A percentile compares a stretch with the other conserved stretches of the same genome.
Conservation (phyloP, 1,140 invertebrate species). For the Cepaea nemoralis region DNA sequence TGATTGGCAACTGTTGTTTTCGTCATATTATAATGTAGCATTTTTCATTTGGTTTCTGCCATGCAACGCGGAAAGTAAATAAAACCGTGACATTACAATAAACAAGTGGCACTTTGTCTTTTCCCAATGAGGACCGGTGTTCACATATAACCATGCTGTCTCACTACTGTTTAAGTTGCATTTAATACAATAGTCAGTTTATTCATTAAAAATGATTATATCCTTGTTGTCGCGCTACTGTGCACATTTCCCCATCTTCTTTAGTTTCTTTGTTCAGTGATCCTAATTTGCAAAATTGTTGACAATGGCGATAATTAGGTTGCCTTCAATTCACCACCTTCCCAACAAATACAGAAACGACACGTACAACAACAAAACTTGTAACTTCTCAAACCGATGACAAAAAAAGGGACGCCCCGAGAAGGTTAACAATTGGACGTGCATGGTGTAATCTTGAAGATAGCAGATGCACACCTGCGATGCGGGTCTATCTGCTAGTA, state of each 20-base stretch:
- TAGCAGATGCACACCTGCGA: background rate
- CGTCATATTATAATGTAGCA: no score
- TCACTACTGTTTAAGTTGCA: no score
- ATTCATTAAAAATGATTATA: no score
- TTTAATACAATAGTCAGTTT: no score
- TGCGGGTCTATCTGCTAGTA: background rate
- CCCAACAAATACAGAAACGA: background rate
- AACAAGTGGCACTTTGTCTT: no score
- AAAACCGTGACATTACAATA: no score
- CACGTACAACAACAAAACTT: background rate
- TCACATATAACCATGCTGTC: no score
- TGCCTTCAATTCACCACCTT: background rate
- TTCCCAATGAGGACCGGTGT: no score
- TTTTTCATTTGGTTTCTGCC: no score
- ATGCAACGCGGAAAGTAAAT: no score
- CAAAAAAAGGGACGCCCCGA: background rate
- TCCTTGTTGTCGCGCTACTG: no score
- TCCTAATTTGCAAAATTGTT: background rate
- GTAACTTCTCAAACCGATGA: background rate
- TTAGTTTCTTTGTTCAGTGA: background rate
- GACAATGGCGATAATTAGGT: background rate
- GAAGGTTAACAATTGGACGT: background rate
- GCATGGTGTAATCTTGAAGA: slow-evolving; percentile 6
- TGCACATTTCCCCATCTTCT: background rate
- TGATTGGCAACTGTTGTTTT: no score